Evolutionary conservation across 2,888 invertebrate genomes (phyloP), one percentile per base, ranked within the genome.

Genomic region (Drosophila mayaguana): DNA sequence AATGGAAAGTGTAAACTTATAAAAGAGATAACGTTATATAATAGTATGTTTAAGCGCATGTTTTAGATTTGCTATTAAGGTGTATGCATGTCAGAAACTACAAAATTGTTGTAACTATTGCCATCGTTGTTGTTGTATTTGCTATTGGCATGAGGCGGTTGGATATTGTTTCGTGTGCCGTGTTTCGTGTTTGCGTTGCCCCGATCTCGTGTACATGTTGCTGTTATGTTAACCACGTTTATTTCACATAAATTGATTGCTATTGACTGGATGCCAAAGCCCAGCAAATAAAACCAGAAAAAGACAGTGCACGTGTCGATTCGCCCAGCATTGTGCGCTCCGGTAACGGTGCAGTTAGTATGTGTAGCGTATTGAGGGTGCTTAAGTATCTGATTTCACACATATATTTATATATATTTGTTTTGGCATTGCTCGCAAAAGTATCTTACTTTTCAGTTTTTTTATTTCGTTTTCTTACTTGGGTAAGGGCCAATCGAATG

Each of bases 161-260:
- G 67, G 55, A 45, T 60, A 62, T 62, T 78, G 62, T 75, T 69
- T 63, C 25, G 43, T 43, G 63, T 65, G 68, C 20, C 46, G 45
- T 73, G 56, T 71, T 48, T 72, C 57, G 64, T 64, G 65, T 65
- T 53, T 56, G 16, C 16, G 20, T 20, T 56, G 18, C 60, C 60
- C 68, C 73, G 60, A 63, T 40, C 57, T 69, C 53, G 70, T 78
- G 63, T 64, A 73, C 77, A 62, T 61, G 64, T 80, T 69, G 54
- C 63, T 76, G 67, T 72, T 65, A 65, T 78, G 71, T 74, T 65
- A 75, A 72, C 67, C 80, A 80, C 75, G 84, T 81, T 80, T 70
- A 67, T 76, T 76, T 71, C 75, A 76, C 68, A 83, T 80, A 80
- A 87, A 82, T 80, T 80, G 78, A 75, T 88, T 78, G 81, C 72